Evolutionary conservation across 2,888 invertebrate genomes (phyloP).

Genomic region (Athalia circularis): DNA sequence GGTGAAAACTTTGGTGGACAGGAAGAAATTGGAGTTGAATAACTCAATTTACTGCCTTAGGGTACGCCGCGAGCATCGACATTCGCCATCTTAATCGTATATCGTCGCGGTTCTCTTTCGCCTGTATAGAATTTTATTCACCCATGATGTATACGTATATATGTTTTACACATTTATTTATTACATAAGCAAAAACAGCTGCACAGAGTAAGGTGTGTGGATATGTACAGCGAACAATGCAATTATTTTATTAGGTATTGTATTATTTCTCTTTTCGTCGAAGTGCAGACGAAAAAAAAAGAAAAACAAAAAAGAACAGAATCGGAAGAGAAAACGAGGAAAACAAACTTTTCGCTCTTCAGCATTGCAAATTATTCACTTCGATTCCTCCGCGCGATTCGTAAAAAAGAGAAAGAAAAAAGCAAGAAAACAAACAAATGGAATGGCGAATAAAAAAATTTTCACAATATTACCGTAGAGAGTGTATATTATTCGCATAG

Average conservation of each 20-base stretch:
- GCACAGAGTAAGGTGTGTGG: not conserved
- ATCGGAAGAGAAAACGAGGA: slow-evolving; percentile 50
- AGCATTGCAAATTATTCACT: slow-evolving; percentile 71
- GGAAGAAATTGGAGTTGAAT: slow-evolving; percentile 38
- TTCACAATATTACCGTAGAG: not conserved
- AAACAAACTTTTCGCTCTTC: slow-evolving; percentile 68
- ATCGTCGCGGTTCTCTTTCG: too few species aligned
- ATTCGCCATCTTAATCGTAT: too few species aligned
- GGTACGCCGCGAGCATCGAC: not conserved
- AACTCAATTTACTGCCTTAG: slow-evolving; percentile 29
- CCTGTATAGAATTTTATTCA: too few species aligned
- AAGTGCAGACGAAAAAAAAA: slow-evolving; percentile 10
- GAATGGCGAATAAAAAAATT: not conserved
- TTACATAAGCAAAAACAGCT: not conserved
- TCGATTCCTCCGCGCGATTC: not conserved
- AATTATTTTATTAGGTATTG: slow-evolving; percentile 37
- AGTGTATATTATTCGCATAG: too few species aligned
- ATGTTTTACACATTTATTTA: too few species aligned
- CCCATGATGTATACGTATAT: too few species aligned
- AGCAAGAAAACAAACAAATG: not conserved
- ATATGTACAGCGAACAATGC: slow-evolving; percentile 9
- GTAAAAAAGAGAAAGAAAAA: not conserved
- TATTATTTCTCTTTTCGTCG: slow-evolving; percentile 17
- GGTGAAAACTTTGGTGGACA: slow-evolving; percentile 20
- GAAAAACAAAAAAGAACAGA: slow-evolving; percentile 54